These are phyloP conservation scores for Cheilosia soror DNA, from an alignment of 2,888 invertebrate genomes.

Conservation along the genomic window DNA sequence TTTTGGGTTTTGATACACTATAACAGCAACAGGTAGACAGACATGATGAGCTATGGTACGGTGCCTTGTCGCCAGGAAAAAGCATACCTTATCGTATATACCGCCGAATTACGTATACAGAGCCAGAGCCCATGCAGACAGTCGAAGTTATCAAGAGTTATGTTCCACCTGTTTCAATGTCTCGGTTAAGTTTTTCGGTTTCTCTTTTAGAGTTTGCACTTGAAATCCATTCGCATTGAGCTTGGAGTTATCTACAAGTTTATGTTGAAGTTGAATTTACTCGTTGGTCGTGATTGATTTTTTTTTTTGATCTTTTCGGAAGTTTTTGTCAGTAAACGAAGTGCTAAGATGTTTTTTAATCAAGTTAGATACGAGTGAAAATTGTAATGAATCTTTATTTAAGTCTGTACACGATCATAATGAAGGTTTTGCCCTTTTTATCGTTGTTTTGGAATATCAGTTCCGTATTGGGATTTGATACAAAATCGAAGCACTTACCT, in stretches of 20 bases:
- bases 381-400: background rate
- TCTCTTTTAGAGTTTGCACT: constrained; percentile 42
- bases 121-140: constrained; percentile 34
- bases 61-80: constrained; percentile 10
- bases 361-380: background rate
- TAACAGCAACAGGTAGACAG: constrained; percentile 60
- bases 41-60: constrained; percentile 41
- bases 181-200: constrained; percentile 48
- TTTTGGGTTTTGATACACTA: constrained; percentile 19
- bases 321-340: background rate
- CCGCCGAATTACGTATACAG: constrained; percentile 34
- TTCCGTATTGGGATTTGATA: too few species aligned
- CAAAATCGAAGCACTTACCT: too few species aligned
- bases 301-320: background rate
- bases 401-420: too few species aligned
- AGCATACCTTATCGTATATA: background rate
- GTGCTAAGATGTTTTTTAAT: constrained; percentile 2
- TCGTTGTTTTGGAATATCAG: too few species aligned
- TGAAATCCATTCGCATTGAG: constrained; percentile 24
- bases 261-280: background rate
- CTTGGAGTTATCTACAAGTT: constrained; percentile 6
- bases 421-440: too few species aligned
- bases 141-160: constrained; percentile 41
- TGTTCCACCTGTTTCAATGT: constrained; percentile 72
- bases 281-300: constrained; percentile 11